phyloP scores from a whole-genome alignment of 2,797 vertebrate species.

The Caiman crocodilus region DNA sequence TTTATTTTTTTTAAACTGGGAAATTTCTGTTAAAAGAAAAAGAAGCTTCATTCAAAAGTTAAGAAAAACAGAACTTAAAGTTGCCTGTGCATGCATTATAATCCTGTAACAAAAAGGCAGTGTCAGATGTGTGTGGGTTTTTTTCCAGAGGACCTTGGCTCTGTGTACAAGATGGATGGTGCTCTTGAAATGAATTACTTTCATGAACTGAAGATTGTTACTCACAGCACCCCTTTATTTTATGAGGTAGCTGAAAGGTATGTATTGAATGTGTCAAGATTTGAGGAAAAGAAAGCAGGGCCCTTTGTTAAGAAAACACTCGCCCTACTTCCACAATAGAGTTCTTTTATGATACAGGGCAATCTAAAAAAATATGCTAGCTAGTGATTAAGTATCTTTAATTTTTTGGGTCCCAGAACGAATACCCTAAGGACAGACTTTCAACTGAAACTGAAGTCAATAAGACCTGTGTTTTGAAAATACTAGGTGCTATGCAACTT shows the following conservation, averaged over 20 bases:
- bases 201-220: background rate
- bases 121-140: too few relatives aligned
- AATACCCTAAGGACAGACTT: background rate
- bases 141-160: background rate
- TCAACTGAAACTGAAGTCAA: background rate
- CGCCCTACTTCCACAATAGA: background rate
- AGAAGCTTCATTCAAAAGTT: background rate
- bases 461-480: background rate
- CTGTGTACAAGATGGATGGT: background rate
- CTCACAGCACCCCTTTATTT: background rate
- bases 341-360: background rate
- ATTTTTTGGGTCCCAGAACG: background rate
- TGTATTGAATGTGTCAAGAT: background rate
- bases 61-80: background rate
- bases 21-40: too few relatives aligned
- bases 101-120: too few relatives aligned
- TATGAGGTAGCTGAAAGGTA: background rate
- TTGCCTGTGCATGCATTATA: background rate
- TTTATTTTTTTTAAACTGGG: background rate
- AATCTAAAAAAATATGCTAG: background rate
- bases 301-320: background rate
- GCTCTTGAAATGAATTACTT: background rate
- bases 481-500: background rate
- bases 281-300: background rate
- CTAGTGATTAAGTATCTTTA: background rate